Conservation (phyloP, 2,888 invertebrate species). For the Dascillus cervinus region DNA sequence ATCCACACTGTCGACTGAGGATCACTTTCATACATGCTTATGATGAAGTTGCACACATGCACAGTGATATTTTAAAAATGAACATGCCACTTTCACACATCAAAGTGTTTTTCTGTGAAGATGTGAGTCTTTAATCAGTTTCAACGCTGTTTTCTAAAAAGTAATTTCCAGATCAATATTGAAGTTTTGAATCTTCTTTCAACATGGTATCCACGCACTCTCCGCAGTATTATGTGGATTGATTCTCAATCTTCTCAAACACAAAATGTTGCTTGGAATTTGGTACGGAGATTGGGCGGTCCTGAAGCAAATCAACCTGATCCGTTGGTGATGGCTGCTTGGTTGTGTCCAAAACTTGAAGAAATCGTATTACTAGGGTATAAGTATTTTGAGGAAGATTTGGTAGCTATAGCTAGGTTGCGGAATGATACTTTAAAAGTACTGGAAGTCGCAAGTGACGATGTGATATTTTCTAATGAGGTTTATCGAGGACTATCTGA, state of each 20-base stretch:
- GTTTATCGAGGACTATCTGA: constrained; percentile 16
- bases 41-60: constrained; percentile 54
- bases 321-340: constrained; percentile 58
- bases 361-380: constrained; percentile 54
- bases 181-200: constrained; percentile 49
- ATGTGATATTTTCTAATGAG: constrained; percentile 35
- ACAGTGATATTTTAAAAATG: constrained; percentile 54
- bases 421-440: constrained; percentile 48
- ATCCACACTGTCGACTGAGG: constrained; percentile 52
- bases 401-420: constrained; percentile 57
- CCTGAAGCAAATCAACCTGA: constrained; percentile 40
- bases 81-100: constrained; percentile 67
- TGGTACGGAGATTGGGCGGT: constrained; percentile 12
- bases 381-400: constrained; percentile 53
- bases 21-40: constrained; percentile 61
- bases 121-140: constrained; percentile 37
- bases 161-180: constrained; percentile 43
- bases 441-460: constrained; percentile 50
- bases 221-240: constrained; percentile 54
- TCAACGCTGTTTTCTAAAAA: too few relatives aligned
- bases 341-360: constrained; percentile 53
- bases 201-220: constrained; percentile 44
- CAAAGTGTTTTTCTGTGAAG: constrained; percentile 65
- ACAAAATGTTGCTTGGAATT: constrained; percentile 15
- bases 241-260: constrained; percentile 43